Conservation (phyloP, 30 jellyfish, hydroid and myxozoan genomes). For the Chironex yamaguchii region DNA sequence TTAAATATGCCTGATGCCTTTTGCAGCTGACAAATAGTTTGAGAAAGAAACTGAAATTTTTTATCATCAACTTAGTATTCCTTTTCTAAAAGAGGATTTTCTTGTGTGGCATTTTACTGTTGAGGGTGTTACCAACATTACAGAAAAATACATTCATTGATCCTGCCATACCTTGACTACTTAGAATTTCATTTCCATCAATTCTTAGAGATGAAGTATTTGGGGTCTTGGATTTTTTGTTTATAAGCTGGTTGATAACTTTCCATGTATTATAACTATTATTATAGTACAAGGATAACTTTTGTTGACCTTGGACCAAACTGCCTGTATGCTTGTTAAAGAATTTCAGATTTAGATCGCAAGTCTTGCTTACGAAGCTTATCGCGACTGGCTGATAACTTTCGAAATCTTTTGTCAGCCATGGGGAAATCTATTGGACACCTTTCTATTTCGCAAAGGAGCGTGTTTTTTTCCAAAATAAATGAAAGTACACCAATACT, state of each 20-base stretch:
- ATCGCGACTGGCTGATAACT: neutral
- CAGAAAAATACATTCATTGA: constrained; percentile 52
- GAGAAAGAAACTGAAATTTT: constrained; percentile 1
- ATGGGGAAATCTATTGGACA: constrained; percentile 14
- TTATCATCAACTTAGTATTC: constrained; percentile 2
- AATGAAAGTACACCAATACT: constrained; percentile 22
- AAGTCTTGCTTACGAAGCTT: neutral
- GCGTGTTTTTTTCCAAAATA: constrained; percentile 45
- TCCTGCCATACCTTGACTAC: constrained; percentile 7
- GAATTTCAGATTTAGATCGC: constrained; percentile 4
- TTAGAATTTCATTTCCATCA: constrained; percentile 1
- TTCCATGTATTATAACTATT: constrained; percentile 20
- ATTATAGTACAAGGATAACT: neutral
- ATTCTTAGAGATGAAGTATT: neutral
- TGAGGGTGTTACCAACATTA: constrained; percentile 17
- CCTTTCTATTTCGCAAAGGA: constrained; percentile 36
- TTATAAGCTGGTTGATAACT: constrained; percentile 28
- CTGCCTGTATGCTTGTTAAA: constrained; percentile 12
- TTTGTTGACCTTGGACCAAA: too few relatives aligned
- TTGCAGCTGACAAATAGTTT: constrained; percentile 5
- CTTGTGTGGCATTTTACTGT: constrained; percentile 10
- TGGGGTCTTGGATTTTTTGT: constrained; percentile 12
- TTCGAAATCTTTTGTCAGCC: constrained; percentile 17
- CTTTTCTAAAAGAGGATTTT: constrained; percentile 8
- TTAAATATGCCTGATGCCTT: constrained; percentile 15